These are phyloP conservation scores for Anoplolepis gracilipes DNA, from an alignment of 1,140 invertebrate genomes.

Conservation along the genomic window DNA sequence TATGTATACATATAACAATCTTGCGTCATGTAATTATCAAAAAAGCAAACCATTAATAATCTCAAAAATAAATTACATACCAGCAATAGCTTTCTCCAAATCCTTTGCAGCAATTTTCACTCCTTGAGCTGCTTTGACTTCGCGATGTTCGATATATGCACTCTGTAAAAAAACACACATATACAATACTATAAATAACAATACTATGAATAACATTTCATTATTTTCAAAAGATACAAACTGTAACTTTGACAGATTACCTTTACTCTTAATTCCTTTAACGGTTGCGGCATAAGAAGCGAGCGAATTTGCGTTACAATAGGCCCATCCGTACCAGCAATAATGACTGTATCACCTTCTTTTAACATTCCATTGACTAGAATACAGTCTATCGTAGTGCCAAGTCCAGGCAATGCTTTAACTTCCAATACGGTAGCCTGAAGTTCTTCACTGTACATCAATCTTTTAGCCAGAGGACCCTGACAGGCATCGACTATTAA, in stretches of 20 bases:
- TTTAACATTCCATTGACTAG: slow-evolving; percentile 97
- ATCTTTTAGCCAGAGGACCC: slow-evolving; percentile 94
- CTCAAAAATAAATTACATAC: slow-evolving; percentile 80
- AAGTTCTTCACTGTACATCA: slow-evolving; percentile 97
- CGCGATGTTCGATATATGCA: slow-evolving; percentile 98
- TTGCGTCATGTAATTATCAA: not conserved
- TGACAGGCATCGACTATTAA: slow-evolving; percentile 97
- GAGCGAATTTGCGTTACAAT: slow-evolving; percentile 99
- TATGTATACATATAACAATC: not conserved
- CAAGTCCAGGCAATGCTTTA: slow-evolving; percentile 98
- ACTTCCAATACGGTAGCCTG: slow-evolving; percentile 99
- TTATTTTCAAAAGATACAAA: not conserved
- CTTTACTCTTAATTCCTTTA: slow-evolving; percentile 99
- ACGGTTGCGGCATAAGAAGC: slow-evolving; percentile 98
- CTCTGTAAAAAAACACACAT: slow-evolving; percentile 87
- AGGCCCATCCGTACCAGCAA: slow-evolving; percentile 99
- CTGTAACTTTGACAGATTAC: slow-evolving; percentile 85
- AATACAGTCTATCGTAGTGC: slow-evolving; percentile 99
- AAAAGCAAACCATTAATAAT: not conserved
- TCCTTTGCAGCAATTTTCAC: slow-evolving; percentile 99
- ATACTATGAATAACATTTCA: too few species aligned
- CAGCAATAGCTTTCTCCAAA: slow-evolving; percentile 98
- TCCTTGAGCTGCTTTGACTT: slow-evolving; percentile 98
- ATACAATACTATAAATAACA: not conserved
- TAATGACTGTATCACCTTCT: slow-evolving; percentile 97